Evolutionary conservation across 2,797 vertebrate genomes (phyloP), one percentile per base, ranked within the genome.

Genomic region (Acanthurus leucopareius): DNA sequence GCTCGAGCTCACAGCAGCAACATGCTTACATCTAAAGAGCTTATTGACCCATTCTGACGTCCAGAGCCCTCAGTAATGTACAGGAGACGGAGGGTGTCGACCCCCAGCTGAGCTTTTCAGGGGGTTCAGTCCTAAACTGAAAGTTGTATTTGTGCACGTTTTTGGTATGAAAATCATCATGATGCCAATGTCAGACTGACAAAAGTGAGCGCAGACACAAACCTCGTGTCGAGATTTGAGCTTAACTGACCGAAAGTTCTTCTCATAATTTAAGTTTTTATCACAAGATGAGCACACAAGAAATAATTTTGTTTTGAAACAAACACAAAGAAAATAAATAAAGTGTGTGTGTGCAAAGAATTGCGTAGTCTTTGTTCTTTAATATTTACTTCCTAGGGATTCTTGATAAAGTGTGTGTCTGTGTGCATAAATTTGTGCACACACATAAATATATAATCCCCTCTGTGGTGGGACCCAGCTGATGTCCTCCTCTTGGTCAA

Each of bases 251-350:
- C 45, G 25, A 69, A 44, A 51, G 32, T 22, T 75, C 52, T 75
- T 71, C 35, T 75, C 25, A 74, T 73, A 61, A 52, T 74, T 77
- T 8, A 20, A 28, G 11, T 65, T 48, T 38, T 45, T 56, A 69
- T 62, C 70, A 56, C 56, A 73, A 67, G 42, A 82, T 80, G 65
- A 76, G 76, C 76, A 73, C 75, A 77, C 75, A 82, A 60, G 48
- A 84, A 60, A 82, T 76, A 68, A 17, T 83, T 69, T 84, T 73
- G 73, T 86, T 88, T 77, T 74, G 51, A 61, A 71, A 84, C 74
- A 82, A 91, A 84, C 66, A 73, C 73, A 70, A 71, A 76, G 45
- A 80, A 89, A 91, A 93, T 92, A 93, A 92, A 94, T 93, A 92
- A 82, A 15, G 51, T 47, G 47, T 49, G 16, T 47, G 77, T 87